Evolutionary conservation across 2,888 invertebrate species (phyloP).

Genomic region (Pachycephus smyrnensis): DNA sequence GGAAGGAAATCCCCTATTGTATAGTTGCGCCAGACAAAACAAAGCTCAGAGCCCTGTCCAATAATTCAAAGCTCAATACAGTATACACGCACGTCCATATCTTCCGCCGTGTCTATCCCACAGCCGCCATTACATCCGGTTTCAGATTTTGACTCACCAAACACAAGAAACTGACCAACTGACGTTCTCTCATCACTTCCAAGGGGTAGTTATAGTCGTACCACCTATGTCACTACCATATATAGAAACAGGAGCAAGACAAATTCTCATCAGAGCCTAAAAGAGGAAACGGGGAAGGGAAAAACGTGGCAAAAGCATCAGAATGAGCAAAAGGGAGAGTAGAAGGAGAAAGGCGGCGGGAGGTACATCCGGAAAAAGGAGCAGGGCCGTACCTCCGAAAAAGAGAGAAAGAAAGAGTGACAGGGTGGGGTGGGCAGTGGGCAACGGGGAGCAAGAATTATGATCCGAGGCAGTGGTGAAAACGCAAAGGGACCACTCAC

Average conservation of each 20-base stretch:
- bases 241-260: background rate
- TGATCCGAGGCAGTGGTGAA: slow-evolving; percentile 48
- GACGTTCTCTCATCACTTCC: slow-evolving; percentile 46
- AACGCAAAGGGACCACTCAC: slow-evolving; percentile 44
- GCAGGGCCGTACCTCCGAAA: background rate
- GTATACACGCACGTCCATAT: background rate
- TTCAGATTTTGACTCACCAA: slow-evolving; percentile 2
- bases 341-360: slow-evolving; percentile 35
- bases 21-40: background rate
- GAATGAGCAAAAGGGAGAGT: slow-evolving; percentile 28
- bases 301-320: slow-evolving; percentile 9
- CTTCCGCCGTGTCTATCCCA: background rate
- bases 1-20: background rate
- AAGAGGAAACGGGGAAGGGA: slow-evolving; percentile 35
- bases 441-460: slow-evolving; percentile 45
- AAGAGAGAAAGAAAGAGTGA: slow-evolving; percentile 26
- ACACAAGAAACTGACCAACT: slow-evolving; percentile 27
- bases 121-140: slow-evolving; percentile 1
- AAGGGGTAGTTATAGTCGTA: slow-evolving; percentile 17
- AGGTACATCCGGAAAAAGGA: slow-evolving; percentile 8
- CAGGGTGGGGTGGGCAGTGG: slow-evolving; percentile 36
- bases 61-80: background rate
- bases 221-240: background rate
- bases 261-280: slow-evolving; percentile 26
- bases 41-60: background rate